Conservation (phyloP, 1,140 invertebrate species). For the Gyrodactylus salaris region DNA sequence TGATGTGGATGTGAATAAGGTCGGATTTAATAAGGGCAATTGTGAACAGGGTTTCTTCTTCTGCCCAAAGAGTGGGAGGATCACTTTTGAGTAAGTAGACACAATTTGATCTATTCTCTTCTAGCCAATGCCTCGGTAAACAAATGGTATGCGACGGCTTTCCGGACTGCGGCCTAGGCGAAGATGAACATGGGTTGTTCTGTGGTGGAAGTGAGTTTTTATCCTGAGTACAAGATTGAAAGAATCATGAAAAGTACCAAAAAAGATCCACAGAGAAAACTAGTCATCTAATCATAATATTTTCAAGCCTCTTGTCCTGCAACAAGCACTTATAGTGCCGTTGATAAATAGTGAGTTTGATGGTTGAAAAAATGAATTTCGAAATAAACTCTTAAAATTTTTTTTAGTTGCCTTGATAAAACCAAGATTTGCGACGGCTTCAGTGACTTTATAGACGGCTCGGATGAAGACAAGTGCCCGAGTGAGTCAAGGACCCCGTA, state of each 20-base stretch:
- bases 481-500: background rate
- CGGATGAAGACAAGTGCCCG: conserved; percentile 28
- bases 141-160: background rate
- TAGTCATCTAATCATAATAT: no score
- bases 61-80: background rate
- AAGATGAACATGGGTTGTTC: background rate
- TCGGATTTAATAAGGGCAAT: background rate
- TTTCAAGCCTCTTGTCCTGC: no score
- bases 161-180: background rate
- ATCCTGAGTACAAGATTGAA: no score
- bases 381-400: no score
- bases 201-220: background rate
- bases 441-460: conserved; percentile 32
- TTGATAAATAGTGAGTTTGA: no score
- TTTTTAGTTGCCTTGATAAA: conserved; percentile 8
- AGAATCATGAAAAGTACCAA: no score
- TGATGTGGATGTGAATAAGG: background rate
- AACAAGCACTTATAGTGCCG: no score
- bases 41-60: background rate
- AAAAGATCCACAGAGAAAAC: no score
- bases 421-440: conserved; percentile 29
- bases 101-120: background rate
- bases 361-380: no score
- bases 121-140: background rate
- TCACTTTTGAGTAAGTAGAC: background rate